Evolutionary conservation across 2,797 vertebrate genomes (phyloP).

Genomic region (Hippoglossus hippoglossus): DNA sequence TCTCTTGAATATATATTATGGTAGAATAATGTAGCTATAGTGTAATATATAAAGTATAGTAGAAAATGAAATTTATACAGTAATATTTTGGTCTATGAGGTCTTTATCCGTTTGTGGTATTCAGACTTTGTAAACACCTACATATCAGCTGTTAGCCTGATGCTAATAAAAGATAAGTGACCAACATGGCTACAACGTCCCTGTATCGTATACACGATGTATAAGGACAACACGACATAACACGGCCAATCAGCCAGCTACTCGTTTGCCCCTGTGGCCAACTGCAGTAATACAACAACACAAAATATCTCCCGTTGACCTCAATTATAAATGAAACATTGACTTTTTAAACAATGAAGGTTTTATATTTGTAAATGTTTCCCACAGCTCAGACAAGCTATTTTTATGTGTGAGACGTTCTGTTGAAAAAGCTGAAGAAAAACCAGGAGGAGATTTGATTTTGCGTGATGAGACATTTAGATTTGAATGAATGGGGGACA

Average conservation of each 20-base stretch:
- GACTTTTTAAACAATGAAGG: neutral
- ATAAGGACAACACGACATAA: neutral
- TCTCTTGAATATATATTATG: constrained; percentile 68
- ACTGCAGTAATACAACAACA: neutral
- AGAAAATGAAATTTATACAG: constrained; percentile 47
- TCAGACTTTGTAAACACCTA: constrained; percentile 43
- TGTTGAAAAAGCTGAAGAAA: neutral
- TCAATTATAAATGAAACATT: neutral
- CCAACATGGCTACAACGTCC: neutral
- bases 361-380: constrained; percentile 1
- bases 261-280: neutral
- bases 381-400: neutral
- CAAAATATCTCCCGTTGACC: too few relatives aligned
- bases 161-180: neutral
- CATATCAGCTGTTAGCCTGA: constrained; percentile 21
- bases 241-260: neutral
- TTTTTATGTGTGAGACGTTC: constrained; percentile 2
- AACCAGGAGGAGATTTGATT: neutral
- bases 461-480: too few relatives aligned
- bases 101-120: constrained; percentile 45
- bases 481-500: too few relatives aligned
- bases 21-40: constrained; percentile 68
- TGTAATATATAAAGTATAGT: constrained; percentile 60
- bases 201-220: neutral
- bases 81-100: constrained; percentile 51